A percentile compares a stretch with the other conserved stretches of the same genome.
Conservation (phyloP, 2,888 invertebrate species). For the Geophilus truncorum region DNA sequence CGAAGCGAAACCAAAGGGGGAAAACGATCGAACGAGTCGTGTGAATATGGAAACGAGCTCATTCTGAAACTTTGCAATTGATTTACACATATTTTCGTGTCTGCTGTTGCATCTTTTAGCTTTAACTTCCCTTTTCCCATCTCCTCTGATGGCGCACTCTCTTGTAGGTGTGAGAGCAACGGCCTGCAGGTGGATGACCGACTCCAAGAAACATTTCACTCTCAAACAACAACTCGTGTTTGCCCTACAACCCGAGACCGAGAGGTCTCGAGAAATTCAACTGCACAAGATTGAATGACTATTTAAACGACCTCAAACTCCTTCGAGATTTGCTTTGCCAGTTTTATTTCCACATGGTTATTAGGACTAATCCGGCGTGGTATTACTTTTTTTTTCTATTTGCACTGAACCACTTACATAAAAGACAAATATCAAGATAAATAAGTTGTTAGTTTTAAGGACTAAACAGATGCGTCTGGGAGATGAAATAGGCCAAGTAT, state of each 20-base stretch:
- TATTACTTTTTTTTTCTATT: not conserved
- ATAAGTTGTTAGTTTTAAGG: not conserved
- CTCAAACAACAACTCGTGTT: constrained; percentile 3
- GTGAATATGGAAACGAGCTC: constrained; percentile 6
- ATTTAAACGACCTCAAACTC: not conserved
- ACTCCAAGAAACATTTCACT: constrained; percentile 9
- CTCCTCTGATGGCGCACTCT: not conserved
- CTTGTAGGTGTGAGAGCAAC: not conserved
- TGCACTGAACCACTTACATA: not conserved
- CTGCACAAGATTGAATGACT: not conserved
- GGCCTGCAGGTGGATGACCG: constrained; percentile 27
- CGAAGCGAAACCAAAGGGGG: not conserved
- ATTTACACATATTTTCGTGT: no score
- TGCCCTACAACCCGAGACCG: constrained; percentile 13
- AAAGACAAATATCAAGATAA: not conserved
- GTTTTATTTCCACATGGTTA: not conserved
- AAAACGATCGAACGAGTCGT: not conserved
- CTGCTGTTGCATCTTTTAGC: not conserved
- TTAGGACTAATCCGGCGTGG: not conserved
- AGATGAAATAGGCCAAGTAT: not conserved
- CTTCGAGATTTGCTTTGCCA: not conserved
- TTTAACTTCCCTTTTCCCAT: not conserved
- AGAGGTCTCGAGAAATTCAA: not conserved
- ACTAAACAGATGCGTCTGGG: not conserved
- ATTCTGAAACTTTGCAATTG: not conserved